Base-by-base conservation (phyloP, 2,888 invertebrate genomes). In the Cecidostiba fungosa region DNA sequence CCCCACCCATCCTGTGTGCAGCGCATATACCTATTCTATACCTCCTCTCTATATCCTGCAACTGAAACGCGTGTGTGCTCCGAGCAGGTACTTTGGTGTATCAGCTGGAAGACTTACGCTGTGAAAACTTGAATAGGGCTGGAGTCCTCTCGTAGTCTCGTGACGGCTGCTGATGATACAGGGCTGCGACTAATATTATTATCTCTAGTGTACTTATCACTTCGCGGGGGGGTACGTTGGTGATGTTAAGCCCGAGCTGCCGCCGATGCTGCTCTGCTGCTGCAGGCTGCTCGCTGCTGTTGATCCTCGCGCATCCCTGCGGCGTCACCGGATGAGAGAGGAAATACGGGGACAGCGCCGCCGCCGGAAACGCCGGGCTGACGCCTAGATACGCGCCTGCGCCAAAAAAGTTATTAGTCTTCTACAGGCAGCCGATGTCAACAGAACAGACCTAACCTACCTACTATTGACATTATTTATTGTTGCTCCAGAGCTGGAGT, bases 321-420 rank as follows among this genome's bases (percentile, higher is more conserved):
- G 66, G 85, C 85, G 85, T 77, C 77, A 77, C 81, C 85, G 85
- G 85, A 85, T 81, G 19, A 43, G 29, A 54, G 6, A 29, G 59
- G 26, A n/a, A 59, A 19, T 19, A 39, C 3, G 14, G 19, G 54
- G 54, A n/a, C 54, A 54, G 76, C 70, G 74, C 74, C 85, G 72
- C 80, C 84, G 80, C 81, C 81, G 85, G 85, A 85, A 77, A 36
- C 32, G 29, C 69, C 26, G 50, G 29, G 80, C 76, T 76, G 80
- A 62, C 47, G 80, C 76, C 69, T 84, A 76, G 43, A 76, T 29
- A 74, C 74, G 84, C 84, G 84, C 79, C 6, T 79, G 85, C 85
- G 85, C 77, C 39, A 16, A 10, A 50, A 14, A 16, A 6, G 50
- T n/a, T n/a, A n/a, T 14, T 3, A 19, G 4, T 2, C 50, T 19